Conservation (phyloP, 2,113 vertebrate genomes). For the Centrocercus urophasianus region DNA sequence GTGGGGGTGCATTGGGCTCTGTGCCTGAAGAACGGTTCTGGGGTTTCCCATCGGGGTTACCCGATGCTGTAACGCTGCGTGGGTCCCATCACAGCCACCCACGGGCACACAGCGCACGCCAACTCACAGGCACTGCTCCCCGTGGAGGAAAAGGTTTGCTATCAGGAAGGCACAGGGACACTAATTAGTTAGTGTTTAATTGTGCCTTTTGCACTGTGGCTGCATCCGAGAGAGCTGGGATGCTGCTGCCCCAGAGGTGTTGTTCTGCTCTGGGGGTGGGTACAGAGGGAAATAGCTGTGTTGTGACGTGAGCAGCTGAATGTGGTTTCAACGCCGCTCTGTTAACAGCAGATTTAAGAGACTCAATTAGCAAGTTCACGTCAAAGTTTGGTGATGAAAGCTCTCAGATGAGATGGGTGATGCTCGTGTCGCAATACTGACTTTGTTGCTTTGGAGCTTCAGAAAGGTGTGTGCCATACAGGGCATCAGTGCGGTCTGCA, state of each 20-base stretch:
- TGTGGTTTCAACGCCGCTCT: accelerated
- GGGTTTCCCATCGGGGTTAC: background rate
- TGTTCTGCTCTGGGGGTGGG: background rate
- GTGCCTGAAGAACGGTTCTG: background rate
- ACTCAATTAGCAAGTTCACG: accelerated
- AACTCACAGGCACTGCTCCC: too few relatives aligned
- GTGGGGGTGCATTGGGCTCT: background rate
- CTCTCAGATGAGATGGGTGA: background rate
- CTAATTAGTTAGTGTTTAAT: background rate
- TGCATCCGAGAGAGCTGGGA: accelerated
- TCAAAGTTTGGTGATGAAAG: accelerated
- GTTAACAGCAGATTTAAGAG: background rate
- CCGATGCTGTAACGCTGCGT: accelerated
- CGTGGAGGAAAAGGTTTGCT: background rate
- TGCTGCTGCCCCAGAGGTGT: background rate
- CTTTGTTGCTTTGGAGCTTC: background rate
- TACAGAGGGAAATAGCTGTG: background rate
- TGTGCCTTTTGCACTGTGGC: background rate
- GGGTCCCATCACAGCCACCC: accelerated
- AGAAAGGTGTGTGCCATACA: accelerated
- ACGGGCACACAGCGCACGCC: accelerated
- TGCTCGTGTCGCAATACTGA: background rate
- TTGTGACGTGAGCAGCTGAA: accelerated
- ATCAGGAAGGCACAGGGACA: too few relatives aligned
- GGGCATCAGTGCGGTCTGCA: accelerated